Evolutionary conservation across 2,797 vertebrate species (phyloP), one percentile per base, ranked within the genome.

Genomic region (Mus spretus): DNA sequence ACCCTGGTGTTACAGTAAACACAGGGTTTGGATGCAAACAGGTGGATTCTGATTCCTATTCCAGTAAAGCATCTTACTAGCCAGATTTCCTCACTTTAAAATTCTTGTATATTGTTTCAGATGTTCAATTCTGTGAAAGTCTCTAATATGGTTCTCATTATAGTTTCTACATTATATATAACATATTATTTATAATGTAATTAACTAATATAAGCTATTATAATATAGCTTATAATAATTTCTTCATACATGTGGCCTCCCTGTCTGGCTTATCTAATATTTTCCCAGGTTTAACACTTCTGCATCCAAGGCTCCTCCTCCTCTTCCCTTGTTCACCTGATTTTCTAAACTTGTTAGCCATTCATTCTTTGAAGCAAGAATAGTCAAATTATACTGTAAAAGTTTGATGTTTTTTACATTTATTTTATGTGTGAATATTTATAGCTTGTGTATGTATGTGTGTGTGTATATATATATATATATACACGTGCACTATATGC

Each of bases 331-430:
- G 13, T 85, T 44, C 24, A 37, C 15, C 85, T 93, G 50, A 86
- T 86, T 96, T 90, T 22, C 74, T 80, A 89, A 59, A n/a, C 63
- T 80, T 88, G 40, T 70, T 95, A 82, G 28, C 53, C 44, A 34
- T 94, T 94, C 44, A 24, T 95, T 94, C 65, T 95, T 93, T 89
- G 19, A 88, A 81, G 90, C 94, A 89, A 24, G n/a, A 75, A 20
- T 82, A n/a, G 50, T 86, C 28, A 90, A 88, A 75, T 89, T 95
- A 94, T 96, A 81, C 67, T 89, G 96, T 47, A 44, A 63, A 91
- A 10, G 37, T 82, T 72, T 44, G 50, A 10, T 24, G 15, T 67
- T 67, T 86, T 86, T 70, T 70, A 85, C 12, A 53, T 53, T 70
- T 65, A 34, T 65, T 82, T 85, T 86, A 15, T 53, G 47, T 70